phyloP scores from a whole-genome alignment of 1,140 invertebrate species.

The Pseudomyrmex flavicornis region DNA sequence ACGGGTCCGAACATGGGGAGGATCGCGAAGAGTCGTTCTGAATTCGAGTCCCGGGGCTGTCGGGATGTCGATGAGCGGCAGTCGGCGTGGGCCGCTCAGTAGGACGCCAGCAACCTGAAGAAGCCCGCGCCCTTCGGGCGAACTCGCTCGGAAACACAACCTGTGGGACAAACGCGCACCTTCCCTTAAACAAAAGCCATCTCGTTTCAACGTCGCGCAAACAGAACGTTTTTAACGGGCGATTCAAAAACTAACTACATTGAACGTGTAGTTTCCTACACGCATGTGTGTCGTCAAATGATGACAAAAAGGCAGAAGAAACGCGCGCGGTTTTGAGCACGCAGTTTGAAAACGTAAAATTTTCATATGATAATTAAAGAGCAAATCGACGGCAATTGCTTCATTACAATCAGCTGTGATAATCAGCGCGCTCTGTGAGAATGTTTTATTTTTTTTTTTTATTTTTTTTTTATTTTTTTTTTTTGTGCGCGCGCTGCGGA shows the following conservation, averaged over 20 bases:
- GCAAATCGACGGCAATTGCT: slow-evolving; percentile 8
- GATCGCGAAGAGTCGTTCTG: slow-evolving; percentile 69
- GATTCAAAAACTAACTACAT: background rate
- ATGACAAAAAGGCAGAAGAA: too few relatives aligned
- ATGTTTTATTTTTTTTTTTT: background rate
- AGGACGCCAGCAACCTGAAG: slow-evolving; percentile 84
- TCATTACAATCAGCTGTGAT: slow-evolving; percentile 10
- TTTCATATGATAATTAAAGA: slow-evolving; percentile 1
- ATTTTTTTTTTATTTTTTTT: background rate
- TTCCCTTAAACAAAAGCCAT: slow-evolving; percentile 62
- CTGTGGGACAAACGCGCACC: slow-evolving; percentile 70
- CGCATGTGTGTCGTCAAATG: background rate
- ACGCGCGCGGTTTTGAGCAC: too few relatives aligned
- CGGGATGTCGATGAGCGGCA: slow-evolving; percentile 82
- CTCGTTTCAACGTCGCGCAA: slow-evolving; percentile 66
- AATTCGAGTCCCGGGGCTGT: slow-evolving; percentile 79
- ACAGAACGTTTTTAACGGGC: slow-evolving; percentile 42
- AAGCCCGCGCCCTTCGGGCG: slow-evolving; percentile 82
- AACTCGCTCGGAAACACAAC: slow-evolving; percentile 76
- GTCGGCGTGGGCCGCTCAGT: slow-evolving; percentile 84
- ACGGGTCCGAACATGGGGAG: slow-evolving; percentile 56
- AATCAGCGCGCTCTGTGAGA: background rate
- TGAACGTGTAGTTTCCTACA: background rate
- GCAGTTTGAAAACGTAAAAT: slow-evolving; percentile 9
- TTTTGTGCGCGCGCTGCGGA: background rate